These are phyloP conservation scores for Trachops cirrhosus DNA, from an alignment of 2,797 vertebrate species.

Conservation along the genomic window DNA sequence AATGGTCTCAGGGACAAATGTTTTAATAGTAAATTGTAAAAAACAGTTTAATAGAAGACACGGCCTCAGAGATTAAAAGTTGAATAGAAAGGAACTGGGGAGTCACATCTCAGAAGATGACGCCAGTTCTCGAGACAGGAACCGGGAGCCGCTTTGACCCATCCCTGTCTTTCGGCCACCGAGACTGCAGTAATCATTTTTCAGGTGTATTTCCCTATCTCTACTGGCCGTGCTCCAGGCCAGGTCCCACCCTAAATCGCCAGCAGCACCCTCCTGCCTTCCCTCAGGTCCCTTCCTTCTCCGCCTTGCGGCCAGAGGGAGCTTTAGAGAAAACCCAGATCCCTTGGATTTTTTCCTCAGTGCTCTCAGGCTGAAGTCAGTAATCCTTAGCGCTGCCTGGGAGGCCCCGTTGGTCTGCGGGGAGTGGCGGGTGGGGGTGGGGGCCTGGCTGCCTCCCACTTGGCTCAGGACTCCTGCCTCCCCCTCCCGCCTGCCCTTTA, in stretches of 20 bases:
- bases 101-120: background rate
- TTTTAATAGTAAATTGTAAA: background rate
- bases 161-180: background rate
- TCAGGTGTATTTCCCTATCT: background rate
- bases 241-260: background rate
- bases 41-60: background rate
- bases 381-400: background rate
- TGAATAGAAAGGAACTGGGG: background rate
- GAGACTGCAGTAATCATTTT: background rate
- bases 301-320: background rate
- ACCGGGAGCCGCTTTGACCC: background rate
- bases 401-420: background rate
- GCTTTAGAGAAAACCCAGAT: background rate
- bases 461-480: background rate
- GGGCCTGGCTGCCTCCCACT: background rate
- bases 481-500: accelerated
- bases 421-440: no score
- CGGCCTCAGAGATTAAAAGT: background rate
- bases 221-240: background rate
- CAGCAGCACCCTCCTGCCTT: accelerated
- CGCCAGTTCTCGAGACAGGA: background rate
- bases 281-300: background rate
- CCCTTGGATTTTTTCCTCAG: background rate
- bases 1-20: background rate
- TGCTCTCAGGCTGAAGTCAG: background rate